These are phyloP conservation scores for Listronotus bonariensis DNA, from an alignment of 1,140 invertebrate species.

Conservation along the genomic window DNA sequence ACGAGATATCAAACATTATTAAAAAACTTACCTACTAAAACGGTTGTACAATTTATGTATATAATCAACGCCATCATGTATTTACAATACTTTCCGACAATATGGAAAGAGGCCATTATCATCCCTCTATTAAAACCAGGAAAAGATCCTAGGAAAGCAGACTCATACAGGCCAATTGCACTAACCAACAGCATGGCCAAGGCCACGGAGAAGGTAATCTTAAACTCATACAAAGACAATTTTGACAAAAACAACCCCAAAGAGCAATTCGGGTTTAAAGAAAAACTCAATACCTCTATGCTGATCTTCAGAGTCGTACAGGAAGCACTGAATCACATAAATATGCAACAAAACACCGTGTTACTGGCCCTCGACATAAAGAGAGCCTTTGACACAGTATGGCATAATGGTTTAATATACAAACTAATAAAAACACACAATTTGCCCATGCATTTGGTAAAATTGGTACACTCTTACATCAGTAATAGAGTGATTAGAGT, in stretches of 20 bases:
- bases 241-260: not conserved
- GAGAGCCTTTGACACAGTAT: constrained; percentile 52
- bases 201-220: constrained; percentile 47
- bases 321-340: constrained; percentile 10
- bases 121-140: constrained; percentile 48
- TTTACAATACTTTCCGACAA: constrained; percentile 42
- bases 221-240: not conserved
- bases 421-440: constrained; percentile 41
- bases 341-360: constrained; percentile 29
- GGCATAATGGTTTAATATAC: constrained; percentile 45
- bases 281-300: not conserved
- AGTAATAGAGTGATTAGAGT: constrained; percentile 42
- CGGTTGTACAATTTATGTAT: constrained; percentile 30
- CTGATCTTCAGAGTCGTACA: constrained; percentile 26
- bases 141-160: constrained; percentile 41
- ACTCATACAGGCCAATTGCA: constrained; percentile 51
- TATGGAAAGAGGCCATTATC: constrained; percentile 48
- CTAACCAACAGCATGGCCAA: constrained; percentile 48
- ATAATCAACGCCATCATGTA: constrained; percentile 46
- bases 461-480: constrained; percentile 44
- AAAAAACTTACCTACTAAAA: constrained; percentile 41
- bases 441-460: constrained; percentile 30
- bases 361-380: constrained; percentile 46
- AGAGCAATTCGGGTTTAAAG: constrained; percentile 49
- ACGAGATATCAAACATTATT: constrained; percentile 40